Evolutionary conservation across 2,797 vertebrate genomes (phyloP).

Genomic region (Epinephelus malabaricus): DNA sequence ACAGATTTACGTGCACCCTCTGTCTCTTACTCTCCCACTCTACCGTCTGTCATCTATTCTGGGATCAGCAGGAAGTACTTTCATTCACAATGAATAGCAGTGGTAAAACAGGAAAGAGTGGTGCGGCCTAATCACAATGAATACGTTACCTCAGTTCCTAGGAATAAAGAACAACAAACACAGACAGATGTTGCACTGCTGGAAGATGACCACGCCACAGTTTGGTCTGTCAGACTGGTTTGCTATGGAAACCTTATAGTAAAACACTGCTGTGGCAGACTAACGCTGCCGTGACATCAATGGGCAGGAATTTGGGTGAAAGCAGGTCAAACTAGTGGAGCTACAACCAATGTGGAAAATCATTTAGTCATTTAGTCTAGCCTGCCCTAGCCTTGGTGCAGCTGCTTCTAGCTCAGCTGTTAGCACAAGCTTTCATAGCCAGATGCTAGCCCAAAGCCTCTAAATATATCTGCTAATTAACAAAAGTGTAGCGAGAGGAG

Average conservation of each 20-base stretch:
- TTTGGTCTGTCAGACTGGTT: constrained; percentile 36
- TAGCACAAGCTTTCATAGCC: constrained; percentile 1
- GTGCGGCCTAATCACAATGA: constrained; percentile 33
- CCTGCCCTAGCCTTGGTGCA: neutral
- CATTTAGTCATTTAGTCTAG: constrained; percentile 38
- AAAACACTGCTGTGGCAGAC: constrained; percentile 39
- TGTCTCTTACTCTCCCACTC: constrained; percentile 14
- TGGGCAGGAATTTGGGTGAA: constrained; percentile 64
- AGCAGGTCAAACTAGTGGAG: constrained; percentile 74
- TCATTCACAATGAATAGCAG: constrained; percentile 59
- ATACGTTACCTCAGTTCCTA: constrained; percentile 11
- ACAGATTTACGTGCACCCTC: constrained; percentile 39
- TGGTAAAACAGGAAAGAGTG: constrained; percentile 55
- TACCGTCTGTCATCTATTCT: constrained; percentile 56
- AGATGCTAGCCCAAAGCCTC: constrained; percentile 9
- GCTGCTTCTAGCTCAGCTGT: constrained; percentile 24
- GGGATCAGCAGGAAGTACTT: constrained; percentile 58
- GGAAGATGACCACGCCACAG: neutral
- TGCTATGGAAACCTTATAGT: constrained; percentile 44
- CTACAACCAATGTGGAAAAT: constrained; percentile 64
- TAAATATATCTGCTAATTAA: constrained; percentile 15
- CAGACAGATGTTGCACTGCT: constrained; percentile 39
- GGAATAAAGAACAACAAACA: constrained; percentile 33
- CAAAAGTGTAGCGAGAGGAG: neutral
- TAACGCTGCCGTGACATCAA: constrained; percentile 59